A percentile compares a stretch with the other conserved stretches of the same genome.
These are phyloP conservation scores for Apaloderma vittatum DNA, from an alignment of 2,113 vertebrate genomes.

Conservation along the genomic window DNA sequence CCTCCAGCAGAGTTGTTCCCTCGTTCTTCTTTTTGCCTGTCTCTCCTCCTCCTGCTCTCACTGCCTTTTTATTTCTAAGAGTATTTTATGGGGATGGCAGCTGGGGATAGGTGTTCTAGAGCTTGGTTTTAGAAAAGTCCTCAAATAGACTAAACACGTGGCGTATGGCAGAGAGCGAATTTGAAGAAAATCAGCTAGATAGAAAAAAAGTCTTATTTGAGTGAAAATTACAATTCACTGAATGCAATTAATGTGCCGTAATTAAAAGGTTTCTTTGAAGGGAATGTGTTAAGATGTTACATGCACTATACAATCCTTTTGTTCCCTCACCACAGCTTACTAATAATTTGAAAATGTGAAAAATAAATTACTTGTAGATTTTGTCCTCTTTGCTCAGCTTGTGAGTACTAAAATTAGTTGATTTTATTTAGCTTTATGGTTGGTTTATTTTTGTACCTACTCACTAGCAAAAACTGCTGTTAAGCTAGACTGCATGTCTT, in stretches of 20 bases:
- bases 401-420: constrained; percentile 33
- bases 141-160: not conserved
- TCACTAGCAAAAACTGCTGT: constrained; percentile 33
- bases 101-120: not conserved
- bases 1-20: not conserved
- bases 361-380: constrained; percentile 47
- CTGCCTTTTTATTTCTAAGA: not conserved
- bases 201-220: not conserved
- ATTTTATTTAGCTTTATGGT: constrained; percentile 23
- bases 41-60: not conserved
- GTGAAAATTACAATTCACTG: constrained; percentile 30
- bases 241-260: constrained; percentile 51
- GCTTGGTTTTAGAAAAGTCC: not conserved
- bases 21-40: not conserved
- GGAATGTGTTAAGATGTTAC: constrained; percentile 35
- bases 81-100: not conserved
- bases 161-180: not conserved
- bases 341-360: constrained; percentile 45
- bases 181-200: not conserved
- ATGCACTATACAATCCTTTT: not conserved
- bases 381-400: constrained; percentile 22
- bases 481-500: not conserved
- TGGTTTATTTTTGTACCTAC: constrained; percentile 31
- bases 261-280: constrained; percentile 52
- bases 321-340: not conserved